Conservation (phyloP, 2,113 vertebrate genomes). For the Arvicanthis niloticus region DNA sequence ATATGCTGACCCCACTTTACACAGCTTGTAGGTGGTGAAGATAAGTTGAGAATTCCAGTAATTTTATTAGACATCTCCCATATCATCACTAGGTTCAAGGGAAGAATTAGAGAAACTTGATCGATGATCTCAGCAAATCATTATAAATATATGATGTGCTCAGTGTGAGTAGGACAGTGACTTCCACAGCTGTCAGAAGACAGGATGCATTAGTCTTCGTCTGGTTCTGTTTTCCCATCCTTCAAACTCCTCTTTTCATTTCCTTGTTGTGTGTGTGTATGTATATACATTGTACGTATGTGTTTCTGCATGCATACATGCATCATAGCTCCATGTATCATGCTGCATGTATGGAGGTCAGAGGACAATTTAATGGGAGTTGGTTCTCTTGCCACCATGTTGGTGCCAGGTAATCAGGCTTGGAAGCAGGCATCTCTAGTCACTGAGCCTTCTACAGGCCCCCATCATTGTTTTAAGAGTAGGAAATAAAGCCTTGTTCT, state of each 20-base stretch:
- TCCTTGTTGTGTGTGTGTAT: too few relatives aligned
- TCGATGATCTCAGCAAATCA: not conserved
- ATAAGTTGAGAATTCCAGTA: constrained; percentile 6
- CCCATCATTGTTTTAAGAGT: not conserved
- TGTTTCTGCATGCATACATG: not conserved
- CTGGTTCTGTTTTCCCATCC: not conserved
- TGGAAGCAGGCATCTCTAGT: too few relatives aligned
- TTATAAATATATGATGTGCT: not conserved
- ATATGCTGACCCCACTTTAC: not conserved
- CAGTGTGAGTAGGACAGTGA: not conserved
- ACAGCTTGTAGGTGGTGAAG: not conserved
- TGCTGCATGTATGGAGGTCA: not conserved
- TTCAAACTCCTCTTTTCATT: not conserved
- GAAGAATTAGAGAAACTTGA: constrained; percentile 15
- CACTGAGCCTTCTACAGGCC: not conserved
- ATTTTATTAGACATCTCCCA: not conserved
- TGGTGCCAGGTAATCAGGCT: not conserved
- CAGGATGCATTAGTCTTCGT: not conserved
- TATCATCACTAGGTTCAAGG: not conserved
- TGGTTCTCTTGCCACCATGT: too few relatives aligned
- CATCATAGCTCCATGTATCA: too few relatives aligned
- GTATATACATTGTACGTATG: not conserved
- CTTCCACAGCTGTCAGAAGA: not conserved
- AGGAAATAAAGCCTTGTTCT: not conserved
- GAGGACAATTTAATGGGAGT: not conserved